phyloP scores from a whole-genome alignment of 2,888 invertebrate species.

The Yponomeuta sedellus region DNA sequence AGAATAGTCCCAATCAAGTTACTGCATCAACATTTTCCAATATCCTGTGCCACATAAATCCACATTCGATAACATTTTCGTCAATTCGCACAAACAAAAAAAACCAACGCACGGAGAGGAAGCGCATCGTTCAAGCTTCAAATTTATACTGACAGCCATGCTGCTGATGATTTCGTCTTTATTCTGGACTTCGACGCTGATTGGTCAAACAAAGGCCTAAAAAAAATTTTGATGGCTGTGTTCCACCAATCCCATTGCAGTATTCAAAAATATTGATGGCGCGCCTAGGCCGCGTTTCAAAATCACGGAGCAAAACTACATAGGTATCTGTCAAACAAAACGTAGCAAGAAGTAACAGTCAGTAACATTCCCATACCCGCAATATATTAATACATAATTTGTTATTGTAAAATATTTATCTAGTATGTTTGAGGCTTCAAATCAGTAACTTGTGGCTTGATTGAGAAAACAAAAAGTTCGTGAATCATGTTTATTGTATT shows the following conservation, averaged over 20 bases:
- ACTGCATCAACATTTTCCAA: conserved; percentile 76
- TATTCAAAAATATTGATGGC: conserved; percentile 50
- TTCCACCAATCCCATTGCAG: conserved; percentile 50
- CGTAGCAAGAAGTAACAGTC: not conserved
- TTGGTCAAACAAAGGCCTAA: conserved; percentile 70
- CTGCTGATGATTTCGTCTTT: conserved; percentile 91
- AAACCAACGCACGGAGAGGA: conserved; percentile 84
- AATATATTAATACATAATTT: no score
- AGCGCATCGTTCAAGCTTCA: conserved; percentile 90
- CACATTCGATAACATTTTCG: conserved; percentile 75
- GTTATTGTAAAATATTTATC: no score
- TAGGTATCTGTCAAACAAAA: not conserved
- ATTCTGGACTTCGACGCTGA: conserved; percentile 81
- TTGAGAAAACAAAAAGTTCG: no score
- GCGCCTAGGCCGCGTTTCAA: conserved; percentile 50
- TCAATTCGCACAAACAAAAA: conserved; percentile 73
- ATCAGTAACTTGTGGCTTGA: no score
- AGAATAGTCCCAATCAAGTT: conserved; percentile 55
- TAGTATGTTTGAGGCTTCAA: no score
- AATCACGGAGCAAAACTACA: conserved; percentile 19
- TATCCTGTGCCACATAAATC: conserved; percentile 66
- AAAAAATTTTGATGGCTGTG: conserved; percentile 44
- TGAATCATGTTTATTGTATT: no score
- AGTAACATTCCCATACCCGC: no score
- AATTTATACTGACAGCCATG: conserved; percentile 99